Evolutionary conservation across 1,140 invertebrate species (phyloP).

Genomic region (Danaus melanippus): DNA sequence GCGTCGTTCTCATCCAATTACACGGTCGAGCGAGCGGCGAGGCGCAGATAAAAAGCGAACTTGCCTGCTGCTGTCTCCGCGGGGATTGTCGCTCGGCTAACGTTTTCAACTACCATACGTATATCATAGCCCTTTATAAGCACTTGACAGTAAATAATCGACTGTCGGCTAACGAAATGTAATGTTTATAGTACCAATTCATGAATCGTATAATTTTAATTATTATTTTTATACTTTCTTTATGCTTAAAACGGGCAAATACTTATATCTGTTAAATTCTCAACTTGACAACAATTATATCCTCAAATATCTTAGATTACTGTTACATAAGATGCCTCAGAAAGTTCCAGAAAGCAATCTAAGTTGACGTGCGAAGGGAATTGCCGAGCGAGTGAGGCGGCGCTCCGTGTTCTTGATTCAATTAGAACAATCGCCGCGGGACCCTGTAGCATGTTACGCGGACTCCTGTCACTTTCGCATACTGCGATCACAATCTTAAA

Average conservation of each 20-base stretch:
- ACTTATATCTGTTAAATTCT: too few species aligned
- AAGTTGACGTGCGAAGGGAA: constrained; percentile 58
- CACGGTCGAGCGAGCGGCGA: constrained; percentile 64
- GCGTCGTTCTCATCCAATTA: constrained; percentile 72
- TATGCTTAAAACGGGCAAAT: too few species aligned
- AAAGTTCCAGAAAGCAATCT: constrained; percentile 50
- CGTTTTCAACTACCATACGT: constrained; percentile 58
- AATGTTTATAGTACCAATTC: too few species aligned
- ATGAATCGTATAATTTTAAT: too few species aligned
- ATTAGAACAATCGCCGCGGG: constrained; percentile 49
- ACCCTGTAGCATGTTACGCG: constrained; percentile 26
- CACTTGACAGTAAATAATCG: too few species aligned
- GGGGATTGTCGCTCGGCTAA: constrained; percentile 65
- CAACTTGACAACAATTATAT: too few species aligned
- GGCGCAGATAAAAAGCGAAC: constrained; percentile 60
- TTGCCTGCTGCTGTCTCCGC: constrained; percentile 59
- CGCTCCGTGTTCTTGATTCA: constrained; percentile 44
- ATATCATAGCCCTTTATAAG: too few species aligned
- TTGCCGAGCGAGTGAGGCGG: constrained; percentile 34
- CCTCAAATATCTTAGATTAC: too few species aligned
- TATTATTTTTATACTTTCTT: too few species aligned
- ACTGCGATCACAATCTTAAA: constrained; percentile 16
- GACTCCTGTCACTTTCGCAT: constrained; percentile 22
- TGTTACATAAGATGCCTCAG: constrained; percentile 7
- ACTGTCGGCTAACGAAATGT: too few species aligned